These are phyloP conservation scores for Drosophila parvula DNA, from an alignment of 1,140 invertebrate genomes.

Conservation along the genomic window DNA sequence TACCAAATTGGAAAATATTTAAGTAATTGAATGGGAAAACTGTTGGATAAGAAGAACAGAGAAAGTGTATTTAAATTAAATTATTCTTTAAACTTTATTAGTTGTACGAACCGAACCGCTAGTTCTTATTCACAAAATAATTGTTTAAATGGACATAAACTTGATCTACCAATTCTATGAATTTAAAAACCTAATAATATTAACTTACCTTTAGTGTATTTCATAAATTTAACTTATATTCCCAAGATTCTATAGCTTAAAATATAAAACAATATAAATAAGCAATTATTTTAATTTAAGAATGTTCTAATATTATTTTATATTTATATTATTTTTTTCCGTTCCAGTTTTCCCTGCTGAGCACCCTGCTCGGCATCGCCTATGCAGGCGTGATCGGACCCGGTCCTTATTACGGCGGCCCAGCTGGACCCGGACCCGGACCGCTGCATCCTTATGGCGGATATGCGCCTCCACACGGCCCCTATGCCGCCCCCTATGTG, in stretches of 20 bases:
- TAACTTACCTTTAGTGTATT: neutral
- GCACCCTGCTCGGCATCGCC: slow-evolving; percentile 67
- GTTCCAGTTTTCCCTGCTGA: slow-evolving; percentile 68
- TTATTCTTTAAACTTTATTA: no score
- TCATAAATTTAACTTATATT: neutral
- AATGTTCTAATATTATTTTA: no score
- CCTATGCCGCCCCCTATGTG: slow-evolving; percentile 53
- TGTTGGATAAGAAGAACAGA: neutral
- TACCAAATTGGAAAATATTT: neutral
- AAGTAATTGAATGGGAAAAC: neutral
- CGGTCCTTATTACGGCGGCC: slow-evolving; percentile 69
- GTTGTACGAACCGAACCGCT: no score
- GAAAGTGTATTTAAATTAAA: neutral
- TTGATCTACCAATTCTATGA: neutral
- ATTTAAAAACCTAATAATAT: no score
- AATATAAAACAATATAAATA: no score
- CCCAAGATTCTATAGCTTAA: neutral
- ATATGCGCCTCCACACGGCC: slow-evolving; percentile 58
- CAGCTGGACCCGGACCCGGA: slow-evolving; percentile 47
- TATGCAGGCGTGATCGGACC: slow-evolving; percentile 73
- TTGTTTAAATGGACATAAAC: no score
- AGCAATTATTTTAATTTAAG: no score
- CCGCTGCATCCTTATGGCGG: slow-evolving; percentile 45
- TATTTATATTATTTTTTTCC: no score
- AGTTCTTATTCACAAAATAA: no score